These are phyloP conservation scores for Argentina silus DNA, from an alignment of 2,797 vertebrate genomes.

Conservation along the genomic window DNA sequence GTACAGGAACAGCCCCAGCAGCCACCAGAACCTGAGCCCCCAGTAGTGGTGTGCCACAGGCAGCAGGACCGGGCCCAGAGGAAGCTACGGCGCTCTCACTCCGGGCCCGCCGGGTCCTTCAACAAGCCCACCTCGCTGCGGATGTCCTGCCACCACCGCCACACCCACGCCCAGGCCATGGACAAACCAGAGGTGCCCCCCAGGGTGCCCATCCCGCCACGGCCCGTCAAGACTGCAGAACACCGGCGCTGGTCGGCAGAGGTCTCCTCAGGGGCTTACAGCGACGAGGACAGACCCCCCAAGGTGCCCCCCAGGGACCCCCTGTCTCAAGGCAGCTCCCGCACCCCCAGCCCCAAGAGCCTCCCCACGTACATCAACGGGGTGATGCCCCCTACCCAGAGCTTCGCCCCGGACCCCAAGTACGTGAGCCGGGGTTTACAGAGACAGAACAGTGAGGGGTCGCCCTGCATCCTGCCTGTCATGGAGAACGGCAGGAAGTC, in stretches of 20 bases:
- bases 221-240: conserved; percentile 83
- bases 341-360: conserved; percentile 93
- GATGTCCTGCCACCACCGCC: conserved; percentile 73
- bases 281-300: conserved; percentile 92
- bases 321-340: conserved; percentile 82
- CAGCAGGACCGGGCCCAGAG: conserved; percentile 80
- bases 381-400: conserved; percentile 96
- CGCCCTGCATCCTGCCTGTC: conserved; percentile 92
- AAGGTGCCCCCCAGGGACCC: conserved; percentile 93
- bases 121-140: conserved; percentile 84
- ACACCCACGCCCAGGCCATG: conserved; percentile 73
- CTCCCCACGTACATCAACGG: conserved; percentile 92
- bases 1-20: conserved; percentile 53
- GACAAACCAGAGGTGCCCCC: conserved; percentile 92
- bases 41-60: conserved; percentile 45
- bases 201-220: conserved; percentile 88
- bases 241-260: conserved; percentile 95
- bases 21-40: conserved; percentile 53
- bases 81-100: conserved; percentile 88
- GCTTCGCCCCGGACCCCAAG: conserved; percentile 96
- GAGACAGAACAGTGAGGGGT: conserved; percentile 93
- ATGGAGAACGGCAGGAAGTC: conserved; percentile 91
- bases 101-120: conserved; percentile 92
- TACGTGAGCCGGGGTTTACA: conserved; percentile 92
- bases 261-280: conserved; percentile 88